Base-by-base conservation (phyloP, 2,797 vertebrate species). In the Lacerta agilis region DNA sequence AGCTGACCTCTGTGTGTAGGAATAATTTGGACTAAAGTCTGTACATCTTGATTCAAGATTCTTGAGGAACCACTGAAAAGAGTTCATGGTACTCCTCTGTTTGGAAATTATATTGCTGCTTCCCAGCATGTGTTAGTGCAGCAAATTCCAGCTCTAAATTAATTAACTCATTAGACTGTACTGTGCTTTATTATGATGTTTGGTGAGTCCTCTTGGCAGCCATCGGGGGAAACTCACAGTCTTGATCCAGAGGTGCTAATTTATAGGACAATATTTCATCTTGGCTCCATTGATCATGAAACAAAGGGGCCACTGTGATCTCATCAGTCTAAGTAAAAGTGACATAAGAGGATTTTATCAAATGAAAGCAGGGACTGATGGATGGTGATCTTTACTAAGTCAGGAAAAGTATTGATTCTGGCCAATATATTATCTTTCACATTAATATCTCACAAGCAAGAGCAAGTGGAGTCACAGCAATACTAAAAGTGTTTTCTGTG, bases 361-460 rank as follows among this genome's bases (percentile, higher is more conserved):
- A 94, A 93, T 11, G n/a, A 84, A 92, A 93, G 43, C 82, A 88
- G 67, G 89, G 27, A 78, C 33, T 89, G 94, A 95, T 95, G 91
- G 92, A 93, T 96, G 92, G 88, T n/a, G 15, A 90, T 85, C 90
- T 92, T 95, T 88, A 91, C 86, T 45, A 89, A 94, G 91, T 81
- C 85, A 55, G 89, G 89, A 45, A 92, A 95, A 55, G 92, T 95
- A 97, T 96, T 92, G 95, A 96, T 95, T 96, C 66, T 17, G 93
- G 91, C 88, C 94, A 92, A 95, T 95, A 90, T 87, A 93, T 95
- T 95, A 95, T 95, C 92, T 94, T 90, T 93, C n/a, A 25, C 92
- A 81, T 92, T 92, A 94, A 94, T 95, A 95, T 90, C 92, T 93
- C 85, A 88, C 87, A 92, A 91, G 82, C 94, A 89, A 89, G 69